Base-by-base conservation (phyloP, 2,888 invertebrate species). In the Eupithecia tripunctaria region DNA sequence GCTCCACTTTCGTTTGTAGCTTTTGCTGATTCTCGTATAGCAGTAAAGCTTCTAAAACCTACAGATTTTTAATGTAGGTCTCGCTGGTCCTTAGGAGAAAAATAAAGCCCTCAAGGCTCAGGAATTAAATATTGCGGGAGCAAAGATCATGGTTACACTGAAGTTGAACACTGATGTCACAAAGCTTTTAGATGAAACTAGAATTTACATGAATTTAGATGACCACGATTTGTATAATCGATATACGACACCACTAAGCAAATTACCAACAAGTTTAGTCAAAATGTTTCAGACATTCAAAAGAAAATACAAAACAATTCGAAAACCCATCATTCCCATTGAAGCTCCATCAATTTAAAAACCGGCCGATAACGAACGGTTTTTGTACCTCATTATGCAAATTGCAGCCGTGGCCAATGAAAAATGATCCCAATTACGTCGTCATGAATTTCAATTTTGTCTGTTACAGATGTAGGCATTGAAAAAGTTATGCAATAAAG, bases 321-420 rank as follows among this genome's bases (percentile, higher is more conserved):
- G 68, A 68, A 62, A 71, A 74, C 71, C 66, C 41, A 69, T 62
- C 47, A 64, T 43, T 76, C 64, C 70, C 71, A 73, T 73, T 64
- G 43, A 68, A 72, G 74, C 74, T 71, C 73, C 68, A 75, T 77
- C 76, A 71, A 72, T 75, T 68, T 68, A 62, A 41, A 71, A 78
- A 80, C 77, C 78, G 65, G 78, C 74, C 32, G 36, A 69, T 67
- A 86, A 84, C 82, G 80, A 78, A 79, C 79, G 75, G 83, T 86
- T 86, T 87, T 86, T 86, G 86, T 80, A 78, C 79, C 80, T 86
- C 84, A 88, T 88, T 89, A 89, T 88, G 86, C 84, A 86, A 86
- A 89, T 86, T 82, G 68, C 79, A 74, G 67, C 68, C 65, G 74
- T 65, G 59, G 75, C 70, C 84, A 82, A 73, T 83, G 84, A 84